phyloP scores from a whole-genome alignment of 2,113 vertebrate species.

The Sander vitreus region DNA sequence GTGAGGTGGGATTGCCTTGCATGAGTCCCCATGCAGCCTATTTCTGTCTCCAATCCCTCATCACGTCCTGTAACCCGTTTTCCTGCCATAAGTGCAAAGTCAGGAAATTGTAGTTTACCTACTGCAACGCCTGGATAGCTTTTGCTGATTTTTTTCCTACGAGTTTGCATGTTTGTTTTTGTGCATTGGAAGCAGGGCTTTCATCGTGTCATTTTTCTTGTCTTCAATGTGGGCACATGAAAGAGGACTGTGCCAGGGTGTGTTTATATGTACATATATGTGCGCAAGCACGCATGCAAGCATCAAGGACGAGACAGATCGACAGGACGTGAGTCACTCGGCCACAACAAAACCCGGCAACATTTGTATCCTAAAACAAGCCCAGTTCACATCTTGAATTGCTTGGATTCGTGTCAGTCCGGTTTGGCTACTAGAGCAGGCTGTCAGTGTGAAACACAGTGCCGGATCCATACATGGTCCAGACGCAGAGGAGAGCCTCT shows the following conservation, averaged over 20 bases:
- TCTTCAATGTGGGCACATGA: slow-evolving; percentile 43
- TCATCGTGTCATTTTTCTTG: neutral
- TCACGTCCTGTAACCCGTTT: slow-evolving; percentile 58
- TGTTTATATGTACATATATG: slow-evolving; percentile 37
- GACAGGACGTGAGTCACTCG: slow-evolving; percentile 53
- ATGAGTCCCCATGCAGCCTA: slow-evolving; percentile 22
- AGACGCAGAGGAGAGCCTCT: slow-evolving; percentile 38
- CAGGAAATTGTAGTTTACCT: slow-evolving; percentile 54
- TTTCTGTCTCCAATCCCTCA: slow-evolving; percentile 58
- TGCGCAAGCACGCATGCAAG: slow-evolving; percentile 40
- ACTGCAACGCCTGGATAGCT: neutral
- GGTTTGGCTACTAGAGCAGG: slow-evolving; percentile 32
- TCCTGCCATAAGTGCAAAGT: slow-evolving; percentile 41
- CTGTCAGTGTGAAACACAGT: slow-evolving; percentile 36
- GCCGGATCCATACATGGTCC: slow-evolving; percentile 53
- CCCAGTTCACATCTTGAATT: slow-evolving; percentile 55
- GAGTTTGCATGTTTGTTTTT: slow-evolving; percentile 15
- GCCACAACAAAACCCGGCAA: slow-evolving; percentile 42
- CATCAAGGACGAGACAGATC: slow-evolving; percentile 32
- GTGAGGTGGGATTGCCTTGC: neutral
- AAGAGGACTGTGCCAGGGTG: slow-evolving; percentile 18
- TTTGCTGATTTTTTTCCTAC: neutral
- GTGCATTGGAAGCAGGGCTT: neutral
- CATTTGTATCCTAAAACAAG: slow-evolving; percentile 40
- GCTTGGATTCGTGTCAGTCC: slow-evolving; percentile 41